Base-by-base conservation (phyloP, 2,113 vertebrate genomes). In the Empidonax traillii region DNA sequence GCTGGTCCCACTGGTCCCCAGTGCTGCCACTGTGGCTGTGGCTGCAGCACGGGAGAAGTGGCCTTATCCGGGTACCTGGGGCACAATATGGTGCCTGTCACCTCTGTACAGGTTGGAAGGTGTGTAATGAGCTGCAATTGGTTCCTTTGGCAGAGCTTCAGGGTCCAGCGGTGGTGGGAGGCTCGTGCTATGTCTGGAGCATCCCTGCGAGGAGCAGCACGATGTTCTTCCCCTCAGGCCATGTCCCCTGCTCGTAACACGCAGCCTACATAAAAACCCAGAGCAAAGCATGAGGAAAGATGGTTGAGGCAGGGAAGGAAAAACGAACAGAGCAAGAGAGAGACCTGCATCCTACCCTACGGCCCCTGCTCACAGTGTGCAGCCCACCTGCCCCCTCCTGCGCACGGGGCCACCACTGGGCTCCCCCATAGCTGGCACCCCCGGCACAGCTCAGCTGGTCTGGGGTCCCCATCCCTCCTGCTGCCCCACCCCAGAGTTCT, bases 271-370 rank as follows among this genome's bases (percentile, higher is more conserved):
- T 22, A 8, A 63, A 53, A 83, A 4, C 31, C 49, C 37, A 0
- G 22, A 9, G 41, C 0, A 4, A 51, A 49, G 39, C 41, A 3
- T 7, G 9, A 8, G 30, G 51, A 58, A 27, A 56, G 71, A 28
- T 31, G 8, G 25, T 10, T 23, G 30, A 46, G 56, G 82, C 35
- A 23, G 39, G 67, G 25, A 28, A n/a, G 44, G 22, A 12, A 82
- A 33, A 43, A 16, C 1, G 15, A 25, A 23, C 0, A 3, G 47
- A 78, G 33, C 17, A 7, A 37, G 35, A 59, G 37, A 31, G 21
- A 41, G 30, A 7, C 23, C 10, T 3, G 21, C 17, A 0, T 3
- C 28, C 13, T 5, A 18, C 5, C 33, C 25, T 23, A 2, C 0
- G 16, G 12, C 11, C 46, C 35, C 7, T 3, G 1, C 5, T 5